A percentile compares a stretch with the other conserved stretches of the same genome.
Evolutionary conservation across 2,888 invertebrate genomes (phyloP).

Genomic region (Pecten maximus): DNA sequence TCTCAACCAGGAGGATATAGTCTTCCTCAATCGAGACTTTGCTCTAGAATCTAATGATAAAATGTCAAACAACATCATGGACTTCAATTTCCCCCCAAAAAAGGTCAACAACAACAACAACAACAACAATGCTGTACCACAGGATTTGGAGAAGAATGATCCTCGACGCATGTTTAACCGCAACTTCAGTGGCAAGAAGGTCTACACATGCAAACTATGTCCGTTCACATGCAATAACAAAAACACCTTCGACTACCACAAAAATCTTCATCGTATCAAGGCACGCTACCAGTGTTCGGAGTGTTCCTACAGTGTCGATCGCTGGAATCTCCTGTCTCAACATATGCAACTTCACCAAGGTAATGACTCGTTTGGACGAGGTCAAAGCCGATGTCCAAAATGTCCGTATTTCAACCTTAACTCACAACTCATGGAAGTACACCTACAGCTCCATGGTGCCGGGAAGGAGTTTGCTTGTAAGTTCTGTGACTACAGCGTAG

Average conservation of each 20-base stretch:
- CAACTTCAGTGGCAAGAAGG: slow-evolving; percentile 57
- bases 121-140: slow-evolving; percentile 4
- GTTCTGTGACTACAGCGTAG: slow-evolving; percentile 67
- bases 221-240: slow-evolving; percentile 69
- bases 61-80: slow-evolving; percentile 39
- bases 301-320: slow-evolving; percentile 72
- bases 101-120: slow-evolving; percentile 18
- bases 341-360: slow-evolving; percentile 69
- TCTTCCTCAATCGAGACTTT: slow-evolving; percentile 73
- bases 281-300: slow-evolving; percentile 70
- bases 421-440: slow-evolving; percentile 62
- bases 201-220: slow-evolving; percentile 70
- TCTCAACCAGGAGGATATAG: slow-evolving; percentile 68
- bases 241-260: slow-evolving; percentile 69
- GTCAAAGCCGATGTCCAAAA: slow-evolving; percentile 62
- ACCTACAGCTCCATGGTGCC: slow-evolving; percentile 67
- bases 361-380: slow-evolving; percentile 38
- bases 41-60: slow-evolving; percentile 63
- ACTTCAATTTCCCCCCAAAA: background rate
- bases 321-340: slow-evolving; percentile 64
- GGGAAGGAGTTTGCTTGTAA: slow-evolving; percentile 65
- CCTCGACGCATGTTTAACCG: slow-evolving; percentile 40
- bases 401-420: slow-evolving; percentile 70
- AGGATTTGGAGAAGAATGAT: slow-evolving; percentile 49
- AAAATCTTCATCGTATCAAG: slow-evolving; percentile 70